A percentile compares a stretch with the other conserved stretches of the same genome.
Evolutionary conservation across 1,140 invertebrate genomes (phyloP).

Genomic region (Diplogasteroides magnus): DNA sequence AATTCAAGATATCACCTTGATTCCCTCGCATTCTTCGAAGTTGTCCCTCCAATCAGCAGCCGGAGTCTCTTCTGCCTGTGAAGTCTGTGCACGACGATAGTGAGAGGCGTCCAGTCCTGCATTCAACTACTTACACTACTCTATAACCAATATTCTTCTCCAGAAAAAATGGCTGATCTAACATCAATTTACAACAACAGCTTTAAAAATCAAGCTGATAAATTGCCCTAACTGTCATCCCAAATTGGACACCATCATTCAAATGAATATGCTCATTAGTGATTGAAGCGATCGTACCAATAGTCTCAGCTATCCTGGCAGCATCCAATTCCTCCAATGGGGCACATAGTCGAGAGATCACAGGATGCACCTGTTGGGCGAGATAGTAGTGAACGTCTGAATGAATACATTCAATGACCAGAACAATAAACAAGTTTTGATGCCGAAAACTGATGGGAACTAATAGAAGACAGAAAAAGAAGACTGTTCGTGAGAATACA

Average conservation of each 20-base stretch:
- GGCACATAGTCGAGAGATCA: conserved; percentile 84
- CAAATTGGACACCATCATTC: too few relatives aligned
- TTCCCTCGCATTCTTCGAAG: neutral
- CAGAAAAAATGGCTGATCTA: too few relatives aligned
- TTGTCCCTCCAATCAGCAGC: conserved; percentile 5
- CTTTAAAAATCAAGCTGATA: too few relatives aligned
- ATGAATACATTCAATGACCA: conserved; percentile 12
- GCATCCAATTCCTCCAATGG: conserved; percentile 89
- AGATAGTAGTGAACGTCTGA: conserved; percentile 58
- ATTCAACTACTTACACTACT: conserved; percentile 21
- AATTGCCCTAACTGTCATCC: too few relatives aligned
- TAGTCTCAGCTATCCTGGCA: conserved; percentile 76
- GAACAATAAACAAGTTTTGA: neutral
- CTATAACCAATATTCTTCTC: too few relatives aligned
- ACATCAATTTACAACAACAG: too few relatives aligned
- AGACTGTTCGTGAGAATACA: too few relatives aligned
- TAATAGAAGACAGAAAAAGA: too few relatives aligned
- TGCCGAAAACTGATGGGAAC: too few relatives aligned
- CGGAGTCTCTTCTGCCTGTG: neutral
- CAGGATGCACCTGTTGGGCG: conserved; percentile 73
- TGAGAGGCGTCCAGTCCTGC: neutral
- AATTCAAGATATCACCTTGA: neutral
- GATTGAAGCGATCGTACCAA: conserved; percentile 65
- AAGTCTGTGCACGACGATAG: too few relatives aligned
- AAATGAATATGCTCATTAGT: too few relatives aligned